Conservation (phyloP, 1,140 invertebrate genomes). For the Lepidurus packardi region DNA sequence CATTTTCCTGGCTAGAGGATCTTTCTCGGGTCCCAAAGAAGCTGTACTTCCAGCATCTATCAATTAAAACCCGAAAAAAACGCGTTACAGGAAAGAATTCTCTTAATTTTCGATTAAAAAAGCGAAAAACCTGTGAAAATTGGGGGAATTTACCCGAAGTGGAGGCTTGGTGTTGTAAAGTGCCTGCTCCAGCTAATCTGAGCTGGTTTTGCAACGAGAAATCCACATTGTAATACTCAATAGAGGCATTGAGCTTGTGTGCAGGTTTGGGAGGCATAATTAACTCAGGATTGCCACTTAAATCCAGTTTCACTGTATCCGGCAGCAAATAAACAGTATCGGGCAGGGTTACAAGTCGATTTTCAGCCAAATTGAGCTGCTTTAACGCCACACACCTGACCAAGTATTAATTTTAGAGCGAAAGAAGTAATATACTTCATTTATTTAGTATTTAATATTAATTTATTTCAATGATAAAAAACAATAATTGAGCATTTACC, state of each 20-base stretch:
- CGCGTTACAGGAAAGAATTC: not conserved
- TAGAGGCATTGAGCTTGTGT: conserved; percentile 53
- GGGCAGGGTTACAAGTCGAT: conserved; percentile 90
- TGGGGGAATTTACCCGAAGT: not conserved
- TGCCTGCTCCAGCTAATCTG: conserved; percentile 78
- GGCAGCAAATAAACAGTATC: conserved; percentile 94
- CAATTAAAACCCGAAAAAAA: not conserved
- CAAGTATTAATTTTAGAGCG: not conserved
- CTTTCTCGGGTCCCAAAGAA: conserved; percentile 22
- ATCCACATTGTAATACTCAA: conserved; percentile 98
- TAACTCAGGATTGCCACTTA: conserved; percentile 85
- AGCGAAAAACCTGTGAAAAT: not conserved
- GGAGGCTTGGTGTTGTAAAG: not conserved
- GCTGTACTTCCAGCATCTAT: conserved; percentile 33
- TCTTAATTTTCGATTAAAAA: not conserved
- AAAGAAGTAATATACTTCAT: not conserved
- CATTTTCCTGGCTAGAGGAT: conserved; percentile 54
- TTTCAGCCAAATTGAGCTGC: conserved; percentile 86
- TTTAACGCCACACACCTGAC: conserved; percentile 89
- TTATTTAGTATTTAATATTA: no score
- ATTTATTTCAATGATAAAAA: not conserved
- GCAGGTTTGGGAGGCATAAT: conserved; percentile 95
- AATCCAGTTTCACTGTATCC: conserved; percentile 55
- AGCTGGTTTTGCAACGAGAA: conserved; percentile 95
- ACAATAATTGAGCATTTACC: conserved; percentile 49